These are phyloP conservation scores for Pangasius larnaudii DNA, from an alignment of 2,797 vertebrate species.

Conservation along the genomic window DNA sequence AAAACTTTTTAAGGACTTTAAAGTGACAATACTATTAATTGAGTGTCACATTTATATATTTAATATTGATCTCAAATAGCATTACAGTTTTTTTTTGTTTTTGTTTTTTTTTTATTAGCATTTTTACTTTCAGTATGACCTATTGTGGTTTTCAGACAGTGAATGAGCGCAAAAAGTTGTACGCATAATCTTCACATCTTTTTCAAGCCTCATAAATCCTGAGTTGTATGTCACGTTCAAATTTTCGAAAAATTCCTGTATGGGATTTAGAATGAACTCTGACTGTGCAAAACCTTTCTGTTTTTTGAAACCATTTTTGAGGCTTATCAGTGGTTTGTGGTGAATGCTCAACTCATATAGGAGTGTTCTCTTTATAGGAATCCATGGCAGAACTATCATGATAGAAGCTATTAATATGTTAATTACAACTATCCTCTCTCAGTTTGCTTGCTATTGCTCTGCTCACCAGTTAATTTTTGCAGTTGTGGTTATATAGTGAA, in stretches of 20 bases:
- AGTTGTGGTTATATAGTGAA: not conserved
- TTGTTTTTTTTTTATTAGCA: not conserved
- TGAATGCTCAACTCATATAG: not conserved
- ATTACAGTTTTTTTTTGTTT: not conserved
- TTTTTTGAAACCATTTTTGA: not conserved
- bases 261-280: not conserved
- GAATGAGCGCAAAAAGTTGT: not conserved
- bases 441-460: not conserved
- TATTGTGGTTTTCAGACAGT: not conserved
- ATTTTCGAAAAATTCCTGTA: not conserved
- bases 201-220: not conserved
- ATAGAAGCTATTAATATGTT: not conserved
- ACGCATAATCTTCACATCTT: not conserved
- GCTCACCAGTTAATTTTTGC: not conserved
- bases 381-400: no score
- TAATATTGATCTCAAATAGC: not conserved
- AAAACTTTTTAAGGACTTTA: not conserved
- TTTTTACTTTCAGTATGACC: not conserved
- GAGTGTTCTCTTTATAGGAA: not conserved
- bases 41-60: not conserved
- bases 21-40: not conserved
- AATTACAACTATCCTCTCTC: not conserved
- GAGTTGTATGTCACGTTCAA: not conserved
- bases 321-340: not conserved
- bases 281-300: not conserved